Conservation (phyloP, 2,113 vertebrate genomes). For the Oreocharis arfaki region DNA sequence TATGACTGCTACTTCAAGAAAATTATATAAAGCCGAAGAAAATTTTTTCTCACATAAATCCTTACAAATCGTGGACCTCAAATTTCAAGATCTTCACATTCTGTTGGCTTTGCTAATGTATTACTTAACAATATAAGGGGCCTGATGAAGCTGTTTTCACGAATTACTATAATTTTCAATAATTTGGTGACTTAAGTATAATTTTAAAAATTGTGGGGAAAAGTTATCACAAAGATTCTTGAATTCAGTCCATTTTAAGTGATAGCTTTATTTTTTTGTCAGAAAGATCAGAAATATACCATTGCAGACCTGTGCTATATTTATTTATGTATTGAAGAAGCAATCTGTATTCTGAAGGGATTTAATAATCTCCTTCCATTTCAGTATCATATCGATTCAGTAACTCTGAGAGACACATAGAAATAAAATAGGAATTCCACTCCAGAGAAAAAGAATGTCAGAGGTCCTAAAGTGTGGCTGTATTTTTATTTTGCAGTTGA, state of each 20-base stretch:
- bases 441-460: background rate
- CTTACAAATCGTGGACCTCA: background rate
- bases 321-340: background rate
- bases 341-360: background rate
- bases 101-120: background rate
- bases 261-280: background rate
- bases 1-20: background rate
- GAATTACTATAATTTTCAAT: conserved; percentile 31
- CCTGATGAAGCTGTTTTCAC: conserved; percentile 14
- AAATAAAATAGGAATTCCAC: background rate
- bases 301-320: background rate
- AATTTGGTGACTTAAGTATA: conserved; percentile 19
- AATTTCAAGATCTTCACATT: background rate
- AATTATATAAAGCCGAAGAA: background rate
- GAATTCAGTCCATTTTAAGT: conserved; percentile 28
- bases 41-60: background rate
- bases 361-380: background rate
- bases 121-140: conserved; percentile 3
- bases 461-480: background rate
- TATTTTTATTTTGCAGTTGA: background rate
- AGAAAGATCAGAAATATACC: background rate
- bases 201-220: conserved; percentile 20
- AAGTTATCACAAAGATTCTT: background rate
- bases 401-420: background rate
- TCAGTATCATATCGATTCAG: background rate